Base-by-base conservation (phyloP, 2,113 vertebrate species). In the Calidris pugnax region DNA sequence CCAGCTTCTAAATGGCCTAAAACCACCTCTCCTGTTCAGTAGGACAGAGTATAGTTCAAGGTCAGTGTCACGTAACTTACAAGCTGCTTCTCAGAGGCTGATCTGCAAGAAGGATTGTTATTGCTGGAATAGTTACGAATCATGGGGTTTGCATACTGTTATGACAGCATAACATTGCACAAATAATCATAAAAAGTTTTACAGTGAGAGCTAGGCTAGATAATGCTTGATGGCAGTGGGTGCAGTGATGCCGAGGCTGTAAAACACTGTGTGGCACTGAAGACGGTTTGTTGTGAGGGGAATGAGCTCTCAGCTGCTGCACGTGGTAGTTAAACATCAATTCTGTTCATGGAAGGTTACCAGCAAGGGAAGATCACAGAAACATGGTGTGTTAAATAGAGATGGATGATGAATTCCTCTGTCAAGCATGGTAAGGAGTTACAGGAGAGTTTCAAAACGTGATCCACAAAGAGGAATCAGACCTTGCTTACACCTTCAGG, bases 281-380 rank as follows among this genome's bases (percentile, higher is more conserved):
- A 66, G 50, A 37, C 37, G 24, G 37, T 87, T 83, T 69, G 15
- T 89, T 48, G 6, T 77, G 41, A 43, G 78, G 8, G 20, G 19
- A 85, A 9, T 0, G 0, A 84, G 14, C 12, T 89, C 47, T 60
- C 62, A 43, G 37, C 39, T 91, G 45, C 53, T 94, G 55, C 63
- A 48, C 0, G 0, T 76, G 47, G 39, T 90, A 41, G 43, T 87
- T 87, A 18, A 69, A 41, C 28, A 17, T 35, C 0, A 0, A 5
- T 92, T 88, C 37, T 74, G 45, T 1, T 0, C 15, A 0, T 47
- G 23, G 8, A 3, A 41, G 7, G 57, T 48, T 79, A 50, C 14
- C 53, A 75, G 35, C 23, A 53, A 53, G 35, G 23, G 67, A 75
- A 71, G 6, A 80, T 62, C 26, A 41, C 20, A 37, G 77, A 94